Conservation (phyloP, 2,113 vertebrate species). For the Oncorhynchus masou region DNA sequence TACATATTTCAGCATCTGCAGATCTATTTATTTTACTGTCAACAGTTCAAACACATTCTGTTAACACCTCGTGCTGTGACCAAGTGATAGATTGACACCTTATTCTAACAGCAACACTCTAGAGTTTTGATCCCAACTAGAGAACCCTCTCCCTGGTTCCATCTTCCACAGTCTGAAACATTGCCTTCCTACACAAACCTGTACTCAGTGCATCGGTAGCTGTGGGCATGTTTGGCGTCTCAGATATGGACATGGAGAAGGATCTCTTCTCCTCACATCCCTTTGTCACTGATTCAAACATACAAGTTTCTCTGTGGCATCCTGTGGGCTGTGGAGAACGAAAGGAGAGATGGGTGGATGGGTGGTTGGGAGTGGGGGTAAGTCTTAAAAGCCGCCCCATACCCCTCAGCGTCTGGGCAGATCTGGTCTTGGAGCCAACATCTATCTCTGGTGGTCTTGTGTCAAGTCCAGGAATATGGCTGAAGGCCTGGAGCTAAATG, state of each 20-base stretch:
- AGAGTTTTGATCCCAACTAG: neutral
- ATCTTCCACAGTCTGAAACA: conserved; percentile 1
- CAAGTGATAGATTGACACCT: neutral
- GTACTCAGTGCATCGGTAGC: conserved; percentile 76
- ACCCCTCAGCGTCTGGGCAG: conserved; percentile 33
- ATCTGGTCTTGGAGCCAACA: conserved; percentile 37
- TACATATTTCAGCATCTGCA: no score
- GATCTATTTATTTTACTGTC: no score
- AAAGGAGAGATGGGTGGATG: conserved; percentile 21
- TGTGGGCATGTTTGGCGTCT: conserved; percentile 80
- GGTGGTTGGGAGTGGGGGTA: neutral
- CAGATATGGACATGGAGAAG: conserved; percentile 77
- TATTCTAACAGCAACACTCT: neutral
- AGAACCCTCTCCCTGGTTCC: neutral
- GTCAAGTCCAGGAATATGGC: neutral
- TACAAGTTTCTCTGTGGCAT: conserved; percentile 78
- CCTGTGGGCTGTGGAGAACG: conserved; percentile 30
- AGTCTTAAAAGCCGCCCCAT: conserved; percentile 31
- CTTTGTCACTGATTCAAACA: conserved; percentile 84
- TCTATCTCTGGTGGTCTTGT: conserved; percentile 39
- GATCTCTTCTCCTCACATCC: conserved; percentile 71
- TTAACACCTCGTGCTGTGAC: neutral
- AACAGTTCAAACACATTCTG: no score
- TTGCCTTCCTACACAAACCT: neutral
- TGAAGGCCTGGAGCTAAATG: neutral